A percentile compares a stretch with the other conserved stretches of the same genome.
Conservation (phyloP, 2,888 invertebrate species). For the Ptychoptera albimana region DNA sequence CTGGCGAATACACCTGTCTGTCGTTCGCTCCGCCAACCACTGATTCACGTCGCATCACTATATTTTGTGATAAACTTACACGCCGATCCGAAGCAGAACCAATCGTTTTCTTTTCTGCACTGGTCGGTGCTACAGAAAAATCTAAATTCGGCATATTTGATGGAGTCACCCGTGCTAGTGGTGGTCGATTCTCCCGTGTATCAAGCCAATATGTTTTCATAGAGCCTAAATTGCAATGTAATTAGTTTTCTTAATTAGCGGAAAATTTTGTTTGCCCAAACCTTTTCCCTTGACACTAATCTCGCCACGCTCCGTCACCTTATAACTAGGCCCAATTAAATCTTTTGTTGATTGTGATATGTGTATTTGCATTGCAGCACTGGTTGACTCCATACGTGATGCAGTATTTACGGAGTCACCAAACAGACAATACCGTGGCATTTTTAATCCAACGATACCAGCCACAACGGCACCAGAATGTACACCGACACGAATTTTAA, state of each 20-base stretch:
- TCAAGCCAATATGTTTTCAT: slow-evolving; percentile 87
- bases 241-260: slow-evolving; percentile 31
- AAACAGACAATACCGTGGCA: slow-evolving; percentile 59
- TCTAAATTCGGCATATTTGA: background rate
- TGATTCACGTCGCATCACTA: slow-evolving; percentile 13
- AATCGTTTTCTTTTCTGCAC: slow-evolving; percentile 10
- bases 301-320: slow-evolving; percentile 62
- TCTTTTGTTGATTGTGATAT: slow-evolving; percentile 80
- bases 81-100: slow-evolving; percentile 3
- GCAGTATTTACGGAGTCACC: slow-evolving; percentile 88
- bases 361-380: slow-evolving; percentile 86
- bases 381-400: slow-evolving; percentile 84
- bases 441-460: slow-evolving; percentile 85
- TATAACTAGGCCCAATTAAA: slow-evolving; percentile 55
- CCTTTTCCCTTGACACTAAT: slow-evolving; percentile 87
- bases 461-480: slow-evolving; percentile 88
- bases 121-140: background rate
- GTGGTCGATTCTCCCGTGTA: slow-evolving; percentile 49
- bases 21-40: slow-evolving; percentile 34
- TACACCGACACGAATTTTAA: slow-evolving; percentile 71
- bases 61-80: slow-evolving; percentile 18
- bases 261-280: too few species aligned
- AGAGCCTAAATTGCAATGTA: slow-evolving; percentile 16
- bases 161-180: slow-evolving; percentile 18
- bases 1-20: slow-evolving; percentile 62